phyloP scores from a whole-genome alignment of 37 sponge, comb jelly and placozoan genomes.

The Spongilla lacustris region DNA sequence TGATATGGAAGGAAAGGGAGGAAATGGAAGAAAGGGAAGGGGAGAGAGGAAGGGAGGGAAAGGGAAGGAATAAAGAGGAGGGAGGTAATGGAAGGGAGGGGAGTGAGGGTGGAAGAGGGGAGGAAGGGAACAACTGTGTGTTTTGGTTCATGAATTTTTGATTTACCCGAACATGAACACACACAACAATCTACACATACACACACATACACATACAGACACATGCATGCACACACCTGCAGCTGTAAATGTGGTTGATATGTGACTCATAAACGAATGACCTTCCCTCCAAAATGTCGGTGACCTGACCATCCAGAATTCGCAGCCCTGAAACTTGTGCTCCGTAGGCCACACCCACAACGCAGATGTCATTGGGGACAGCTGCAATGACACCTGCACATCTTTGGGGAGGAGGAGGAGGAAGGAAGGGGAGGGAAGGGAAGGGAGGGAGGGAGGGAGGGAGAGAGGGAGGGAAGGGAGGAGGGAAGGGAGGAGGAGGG shows the following conservation, averaged over 20 bases:
- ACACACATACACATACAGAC: background rate
- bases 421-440: background rate
- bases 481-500: background rate
- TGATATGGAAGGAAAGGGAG: no score
- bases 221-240: slow-evolving; percentile 10
- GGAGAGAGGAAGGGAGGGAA: no score
- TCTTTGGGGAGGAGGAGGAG: slow-evolving; percentile 16
- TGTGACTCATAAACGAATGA: slow-evolving; percentile 70
- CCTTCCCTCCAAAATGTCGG: slow-evolving; percentile 71
- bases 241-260: slow-evolving; percentile 74
- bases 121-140: no score
- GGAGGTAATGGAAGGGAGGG: no score
- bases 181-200: no score
- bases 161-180: no score
- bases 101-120: no score
- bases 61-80: no score
- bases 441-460: background rate
- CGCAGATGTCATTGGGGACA: slow-evolving; percentile 77
- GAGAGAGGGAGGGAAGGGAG: background rate
- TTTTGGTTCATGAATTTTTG: no score
- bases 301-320: slow-evolving; percentile 73
- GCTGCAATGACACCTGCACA: slow-evolving; percentile 86
- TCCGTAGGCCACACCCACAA: slow-evolving; percentile 79
- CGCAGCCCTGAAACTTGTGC: slow-evolving; percentile 72
- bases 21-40: no score